A percentile compares a stretch with the other conserved stretches of the same genome.
Conservation (phyloP, 2,797 vertebrate genomes). For the Rhabdophis nuchalis region DNA sequence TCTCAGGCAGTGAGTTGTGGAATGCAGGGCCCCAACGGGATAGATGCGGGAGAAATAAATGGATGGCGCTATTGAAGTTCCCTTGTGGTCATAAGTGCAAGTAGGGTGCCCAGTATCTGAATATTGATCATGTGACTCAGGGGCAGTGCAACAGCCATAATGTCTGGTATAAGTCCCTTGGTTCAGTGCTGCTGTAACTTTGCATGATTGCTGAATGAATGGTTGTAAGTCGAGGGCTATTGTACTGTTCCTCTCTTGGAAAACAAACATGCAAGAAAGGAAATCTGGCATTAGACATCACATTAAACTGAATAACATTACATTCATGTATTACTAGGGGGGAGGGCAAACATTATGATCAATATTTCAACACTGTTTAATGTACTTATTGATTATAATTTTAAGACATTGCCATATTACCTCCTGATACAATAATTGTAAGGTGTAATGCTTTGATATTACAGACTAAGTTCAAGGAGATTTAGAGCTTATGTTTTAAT, state of each 20-base stretch:
- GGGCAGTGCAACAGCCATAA: background rate
- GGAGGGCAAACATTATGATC: conserved; percentile 61
- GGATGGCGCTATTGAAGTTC: background rate
- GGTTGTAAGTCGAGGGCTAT: background rate
- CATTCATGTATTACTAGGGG: conserved; percentile 58
- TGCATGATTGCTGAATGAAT: background rate
- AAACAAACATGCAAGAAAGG: conserved; percentile 65
- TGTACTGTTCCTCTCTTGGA: conserved; percentile 63
- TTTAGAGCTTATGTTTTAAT: conserved; percentile 63
- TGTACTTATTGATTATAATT: conserved; percentile 42
- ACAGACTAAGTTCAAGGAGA: conserved; percentile 51
- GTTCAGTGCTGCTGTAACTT: background rate
- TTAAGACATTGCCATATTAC: conserved; percentile 39
- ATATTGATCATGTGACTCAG: background rate
- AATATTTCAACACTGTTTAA: conserved; percentile 54
- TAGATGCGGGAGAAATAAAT: background rate
- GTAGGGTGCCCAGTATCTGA: background rate
- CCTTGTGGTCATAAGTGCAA: background rate
- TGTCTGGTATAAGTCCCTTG: background rate
- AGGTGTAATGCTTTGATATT: conserved; percentile 45
- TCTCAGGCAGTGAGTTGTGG: background rate
- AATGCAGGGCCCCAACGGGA: background rate
- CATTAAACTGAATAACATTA: conserved; percentile 62
- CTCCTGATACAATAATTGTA: conserved; percentile 49
- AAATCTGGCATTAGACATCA: conserved; percentile 60